Conservation (phyloP, 1,140 invertebrate genomes). For the Drosophila baimaii region DNA sequence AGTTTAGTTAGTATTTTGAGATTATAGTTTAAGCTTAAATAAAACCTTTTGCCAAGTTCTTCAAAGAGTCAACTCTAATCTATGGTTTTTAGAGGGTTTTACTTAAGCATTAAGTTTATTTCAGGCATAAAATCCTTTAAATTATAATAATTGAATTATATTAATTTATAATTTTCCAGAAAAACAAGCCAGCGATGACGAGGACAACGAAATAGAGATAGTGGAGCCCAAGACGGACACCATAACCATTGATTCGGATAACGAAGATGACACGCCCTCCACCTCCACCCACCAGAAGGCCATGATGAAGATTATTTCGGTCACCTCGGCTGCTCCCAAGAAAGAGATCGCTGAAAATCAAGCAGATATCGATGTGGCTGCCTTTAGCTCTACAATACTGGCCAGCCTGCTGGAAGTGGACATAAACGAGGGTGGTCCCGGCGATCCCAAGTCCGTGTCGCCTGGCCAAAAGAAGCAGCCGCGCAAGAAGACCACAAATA, state of each 20-base stretch:
- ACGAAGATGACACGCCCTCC: slow-evolving; percentile 68
- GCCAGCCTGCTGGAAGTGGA: slow-evolving; percentile 81
- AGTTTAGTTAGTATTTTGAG: slow-evolving; percentile 19
- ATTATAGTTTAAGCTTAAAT: slow-evolving; percentile 34
- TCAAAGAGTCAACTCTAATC: not conserved
- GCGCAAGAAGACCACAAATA: slow-evolving; percentile 78
- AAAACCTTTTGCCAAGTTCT: slow-evolving; percentile 20
- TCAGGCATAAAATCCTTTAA: too few species aligned
- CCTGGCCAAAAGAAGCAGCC: slow-evolving; percentile 74
- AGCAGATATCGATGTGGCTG: slow-evolving; percentile 62
- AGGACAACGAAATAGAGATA: slow-evolving; percentile 83
- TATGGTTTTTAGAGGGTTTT: not conserved
- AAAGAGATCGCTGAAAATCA: not conserved
- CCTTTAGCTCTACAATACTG: slow-evolving; percentile 71
- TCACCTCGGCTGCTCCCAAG: slow-evolving; percentile 45
- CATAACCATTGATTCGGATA: slow-evolving; percentile 83
- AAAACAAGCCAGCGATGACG: slow-evolving; percentile 83
- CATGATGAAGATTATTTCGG: slow-evolving; percentile 59
- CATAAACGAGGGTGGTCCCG: slow-evolving; percentile 34
- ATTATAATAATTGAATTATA: not conserved
- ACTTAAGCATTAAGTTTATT: not conserved
- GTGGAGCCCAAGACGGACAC: slow-evolving; percentile 82
- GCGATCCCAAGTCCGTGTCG: slow-evolving; percentile 31
- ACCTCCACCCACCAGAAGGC: slow-evolving; percentile 1
- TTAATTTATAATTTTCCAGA: slow-evolving; percentile 39